Base-by-base conservation (phyloP, 2,888 invertebrate species). In the Antitype chi region DNA sequence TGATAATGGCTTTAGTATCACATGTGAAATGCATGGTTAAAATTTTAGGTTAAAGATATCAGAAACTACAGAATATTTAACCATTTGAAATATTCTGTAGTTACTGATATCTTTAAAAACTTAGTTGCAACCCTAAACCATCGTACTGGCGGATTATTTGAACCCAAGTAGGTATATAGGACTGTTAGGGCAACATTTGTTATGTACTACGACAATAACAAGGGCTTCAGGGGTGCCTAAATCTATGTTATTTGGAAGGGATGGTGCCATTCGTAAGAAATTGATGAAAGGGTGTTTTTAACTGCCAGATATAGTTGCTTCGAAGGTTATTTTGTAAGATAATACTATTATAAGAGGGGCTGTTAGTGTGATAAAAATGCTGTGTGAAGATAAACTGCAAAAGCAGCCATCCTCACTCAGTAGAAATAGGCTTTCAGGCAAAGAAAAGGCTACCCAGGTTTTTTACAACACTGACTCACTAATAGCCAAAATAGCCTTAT, bases 171-270 rank as follows among this genome's bases (percentile, higher is more conserved):
- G n/a, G n/a, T 76, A 28, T 59, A 59, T 49, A 53, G 66, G 43
- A 55, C 28, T 76, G 59, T 32, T 17, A 68, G 78, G 68, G 59
- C 64, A 74, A 80, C 81, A 72, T 80, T 79, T 76, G 70, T 66
- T 73, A 38, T 74, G 55, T 62, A 67, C 69, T 55, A 23, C 68
- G 78, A 78, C 72, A 74, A 71, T 75, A 72, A 68, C 57, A 53
- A 55, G 52, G 32, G 76, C 62, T 81, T 57, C 55, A 32, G 53
- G 23, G 63, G 59, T 62, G 59, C 84, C 74, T 66, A 76, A 82
- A 84, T 73, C 72, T 63, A 70, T 76, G 80, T 76, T 69, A 62
- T 85, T 68, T 68, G 47, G 0, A 63, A 53, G 60, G 69, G 69
- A 63, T 23, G 28, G 28, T 49, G 25, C 74, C 49, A 52, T 75